phyloP scores from a whole-genome alignment of 2,888 invertebrate genomes.

The Trachelus iudaicus region DNA sequence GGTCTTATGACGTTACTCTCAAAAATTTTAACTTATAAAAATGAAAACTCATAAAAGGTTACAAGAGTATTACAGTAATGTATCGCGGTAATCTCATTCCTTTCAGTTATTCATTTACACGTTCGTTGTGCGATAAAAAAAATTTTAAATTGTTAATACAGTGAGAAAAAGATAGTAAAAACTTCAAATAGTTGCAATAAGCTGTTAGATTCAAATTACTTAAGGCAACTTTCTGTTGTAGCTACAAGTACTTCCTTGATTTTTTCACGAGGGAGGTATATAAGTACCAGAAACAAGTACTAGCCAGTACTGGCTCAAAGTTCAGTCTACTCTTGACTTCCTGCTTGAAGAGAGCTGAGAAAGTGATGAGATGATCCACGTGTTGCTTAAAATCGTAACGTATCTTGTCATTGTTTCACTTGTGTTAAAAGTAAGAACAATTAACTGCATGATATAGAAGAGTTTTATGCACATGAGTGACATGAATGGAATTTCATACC shows the following conservation, averaged over 20 bases:
- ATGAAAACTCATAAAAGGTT: not conserved
- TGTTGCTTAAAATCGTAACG: slow-evolving; percentile 69
- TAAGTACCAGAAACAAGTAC: slow-evolving; percentile 74
- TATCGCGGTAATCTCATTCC: not conserved
- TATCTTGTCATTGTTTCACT: slow-evolving; percentile 55
- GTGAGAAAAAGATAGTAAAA: not conserved
- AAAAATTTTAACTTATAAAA: not conserved
- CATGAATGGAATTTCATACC: not conserved
- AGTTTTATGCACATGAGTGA: slow-evolving; percentile 5
- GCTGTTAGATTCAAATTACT: slow-evolving; percentile 46
- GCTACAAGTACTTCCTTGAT: slow-evolving; percentile 43
- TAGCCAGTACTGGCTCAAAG: slow-evolving; percentile 42
- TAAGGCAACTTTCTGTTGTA: slow-evolving; percentile 62
- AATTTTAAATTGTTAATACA: not conserved
- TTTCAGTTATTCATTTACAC: not conserved
- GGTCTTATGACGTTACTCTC: not conserved
- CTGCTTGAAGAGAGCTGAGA: slow-evolving; percentile 65
- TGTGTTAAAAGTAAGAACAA: not conserved
- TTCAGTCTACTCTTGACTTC: slow-evolving; percentile 59
- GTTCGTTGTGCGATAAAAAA: no score
- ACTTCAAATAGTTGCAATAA: not conserved
- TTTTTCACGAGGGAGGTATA: slow-evolving; percentile 68
- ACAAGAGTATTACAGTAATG: not conserved
- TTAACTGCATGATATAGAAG: not conserved
- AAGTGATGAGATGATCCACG: slow-evolving; percentile 68